Evolutionary conservation across 1,140 invertebrate species (phyloP).

Genomic region (Aphaenogaster ashmeadi): DNA sequence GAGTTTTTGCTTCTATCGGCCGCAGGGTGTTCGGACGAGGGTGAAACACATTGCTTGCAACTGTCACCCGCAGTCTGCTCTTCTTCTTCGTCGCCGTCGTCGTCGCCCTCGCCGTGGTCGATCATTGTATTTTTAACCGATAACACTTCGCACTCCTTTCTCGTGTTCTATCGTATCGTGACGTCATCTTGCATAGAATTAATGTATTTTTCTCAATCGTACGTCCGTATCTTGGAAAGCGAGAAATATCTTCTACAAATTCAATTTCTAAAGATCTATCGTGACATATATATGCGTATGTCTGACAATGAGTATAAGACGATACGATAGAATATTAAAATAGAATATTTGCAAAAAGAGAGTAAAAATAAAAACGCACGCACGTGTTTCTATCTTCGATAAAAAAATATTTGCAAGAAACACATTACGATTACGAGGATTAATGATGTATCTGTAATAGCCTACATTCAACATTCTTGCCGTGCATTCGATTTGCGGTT

Average conservation of each 20-base stretch:
- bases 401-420: not conserved
- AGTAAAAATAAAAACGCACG: not conserved
- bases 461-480: not conserved
- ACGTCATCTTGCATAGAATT: constrained; percentile 59
- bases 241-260: not conserved
- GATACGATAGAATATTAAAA: not conserved
- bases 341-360: not conserved
- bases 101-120: constrained; percentile 54
- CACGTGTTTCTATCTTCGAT: not conserved
- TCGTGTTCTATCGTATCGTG: not conserved
- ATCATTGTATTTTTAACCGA: constrained; percentile 73
- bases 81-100: constrained; percentile 36
- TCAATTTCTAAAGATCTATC: not conserved
- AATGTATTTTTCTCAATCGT: not conserved
- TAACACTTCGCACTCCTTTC: constrained; percentile 16
- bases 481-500: not conserved
- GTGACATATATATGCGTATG: not conserved
- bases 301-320: too few relatives aligned
- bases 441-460: not conserved
- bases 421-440: not conserved
- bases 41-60: constrained; percentile 37
- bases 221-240: not conserved
- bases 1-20: constrained; percentile 38
- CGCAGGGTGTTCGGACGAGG: constrained; percentile 59
- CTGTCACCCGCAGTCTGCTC: constrained; percentile 36